These are phyloP conservation scores for Leptinotarsa juncta DNA, from an alignment of 2,888 invertebrate genomes.

Conservation along the genomic window DNA sequence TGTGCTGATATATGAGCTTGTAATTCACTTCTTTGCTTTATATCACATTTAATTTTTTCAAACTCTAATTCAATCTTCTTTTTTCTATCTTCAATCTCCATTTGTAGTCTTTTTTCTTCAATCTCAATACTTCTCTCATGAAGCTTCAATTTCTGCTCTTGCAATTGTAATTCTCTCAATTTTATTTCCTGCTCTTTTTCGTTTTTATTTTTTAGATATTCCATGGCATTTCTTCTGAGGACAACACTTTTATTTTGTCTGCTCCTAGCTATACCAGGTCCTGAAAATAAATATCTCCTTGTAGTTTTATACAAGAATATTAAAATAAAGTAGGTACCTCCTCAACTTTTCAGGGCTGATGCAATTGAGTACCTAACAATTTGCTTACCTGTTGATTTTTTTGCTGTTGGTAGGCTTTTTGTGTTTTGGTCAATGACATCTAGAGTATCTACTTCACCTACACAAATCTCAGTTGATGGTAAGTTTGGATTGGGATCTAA, in stretches of 20 bases:
- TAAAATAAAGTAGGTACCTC: background rate
- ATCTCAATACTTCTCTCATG: background rate
- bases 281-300: slow-evolving; percentile 1
- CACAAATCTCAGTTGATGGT: slow-evolving; percentile 1
- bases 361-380: background rate
- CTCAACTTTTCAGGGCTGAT: background rate
- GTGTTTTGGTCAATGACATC: background rate
- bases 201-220: background rate
- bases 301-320: background rate
- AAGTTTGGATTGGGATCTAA: background rate
- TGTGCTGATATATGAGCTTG: slow-evolving; percentile 1
- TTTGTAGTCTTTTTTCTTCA: slow-evolving; percentile 2
- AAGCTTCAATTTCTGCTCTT: slow-evolving; percentile 8
- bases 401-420: background rate
- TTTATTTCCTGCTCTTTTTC: slow-evolving; percentile 1
- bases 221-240: slow-evolving; percentile 6
- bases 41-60: background rate
- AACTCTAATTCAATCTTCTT: background rate
- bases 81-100: slow-evolving; percentile 21
- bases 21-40: slow-evolving; percentile 7
- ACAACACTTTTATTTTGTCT: slow-evolving; percentile 13
- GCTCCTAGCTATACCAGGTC: background rate
- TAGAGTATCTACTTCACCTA: background rate
- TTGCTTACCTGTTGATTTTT: background rate
- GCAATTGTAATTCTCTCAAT: slow-evolving; percentile 9